Evolutionary conservation across 2,797 vertebrate genomes (phyloP).

Genomic region (Gambusia yucatana): DNA sequence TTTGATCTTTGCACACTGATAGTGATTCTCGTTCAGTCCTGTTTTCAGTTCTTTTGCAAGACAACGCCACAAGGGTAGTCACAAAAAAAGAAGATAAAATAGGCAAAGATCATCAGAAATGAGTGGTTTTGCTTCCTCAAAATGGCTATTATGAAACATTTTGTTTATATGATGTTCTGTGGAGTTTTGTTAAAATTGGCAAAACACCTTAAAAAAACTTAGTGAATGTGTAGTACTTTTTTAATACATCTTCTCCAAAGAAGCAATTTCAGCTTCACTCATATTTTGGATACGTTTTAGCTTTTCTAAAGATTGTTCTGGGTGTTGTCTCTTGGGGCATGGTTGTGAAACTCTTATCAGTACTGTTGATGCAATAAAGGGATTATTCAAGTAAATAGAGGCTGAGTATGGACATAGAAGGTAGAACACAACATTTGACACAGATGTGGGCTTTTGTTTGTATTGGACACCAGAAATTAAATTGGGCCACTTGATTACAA

Average conservation of each 20-base stretch:
- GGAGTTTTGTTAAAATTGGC: background rate
- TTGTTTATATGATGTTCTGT: background rate
- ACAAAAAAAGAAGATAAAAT: background rate
- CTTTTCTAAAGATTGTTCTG: slow-evolving; percentile 16
- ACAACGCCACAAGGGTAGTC: background rate
- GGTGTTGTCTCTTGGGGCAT: background rate
- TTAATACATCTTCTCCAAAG: background rate
- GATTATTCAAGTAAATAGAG: slow-evolving; percentile 15
- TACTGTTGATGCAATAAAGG: slow-evolving; percentile 23
- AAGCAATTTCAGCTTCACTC: background rate
- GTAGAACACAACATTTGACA: slow-evolving; percentile 10
- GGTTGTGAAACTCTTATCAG: slow-evolving; percentile 52
- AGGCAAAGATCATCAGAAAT: background rate
- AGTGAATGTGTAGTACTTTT: background rate
- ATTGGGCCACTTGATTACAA: background rate
- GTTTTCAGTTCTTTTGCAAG: slow-evolving; percentile 9
- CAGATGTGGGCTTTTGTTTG: background rate
- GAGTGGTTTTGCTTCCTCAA: background rate
- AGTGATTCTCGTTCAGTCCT: slow-evolving; percentile 12
- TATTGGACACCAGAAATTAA: background rate
- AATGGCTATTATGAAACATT: background rate
- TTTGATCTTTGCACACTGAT: slow-evolving; percentile 47
- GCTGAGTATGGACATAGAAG: background rate
- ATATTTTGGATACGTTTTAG: background rate
- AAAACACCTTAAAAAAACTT: background rate